These are phyloP conservation scores for Montipora capricornis DNA, from an alignment of 64 coral and sea anemone species.

Conservation along the genomic window DNA sequence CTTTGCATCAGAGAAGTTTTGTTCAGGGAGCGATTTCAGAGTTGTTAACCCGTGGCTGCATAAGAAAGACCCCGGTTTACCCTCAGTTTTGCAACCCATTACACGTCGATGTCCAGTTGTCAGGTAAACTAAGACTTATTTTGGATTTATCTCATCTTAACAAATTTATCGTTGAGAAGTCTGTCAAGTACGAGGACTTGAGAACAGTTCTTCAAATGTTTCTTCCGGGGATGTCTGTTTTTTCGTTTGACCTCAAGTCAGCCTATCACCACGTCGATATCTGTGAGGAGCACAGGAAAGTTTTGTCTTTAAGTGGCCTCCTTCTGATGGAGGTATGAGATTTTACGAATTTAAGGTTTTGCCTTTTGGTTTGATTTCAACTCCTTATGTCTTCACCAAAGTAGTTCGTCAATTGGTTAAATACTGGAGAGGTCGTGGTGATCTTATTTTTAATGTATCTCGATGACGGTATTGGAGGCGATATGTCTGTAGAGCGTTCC, in stretches of 20 bases:
- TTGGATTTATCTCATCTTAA: constrained; percentile 54
- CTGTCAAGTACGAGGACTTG: constrained; percentile 63
- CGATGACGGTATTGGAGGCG: neutral
- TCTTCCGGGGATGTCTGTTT: neutral
- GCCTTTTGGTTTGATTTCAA: too few species aligned
- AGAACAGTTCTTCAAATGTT: constrained; percentile 31
- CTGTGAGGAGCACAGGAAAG: constrained; percentile 17
- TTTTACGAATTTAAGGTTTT: too few species aligned
- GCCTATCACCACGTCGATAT: constrained; percentile 44
- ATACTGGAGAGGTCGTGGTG: neutral
- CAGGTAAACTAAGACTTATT: constrained; percentile 32
- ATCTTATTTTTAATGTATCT: neutral
- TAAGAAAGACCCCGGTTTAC: constrained; percentile 29
- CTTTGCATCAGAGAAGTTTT: constrained; percentile 17
- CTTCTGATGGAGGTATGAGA: neutral
- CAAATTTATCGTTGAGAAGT: constrained; percentile 53
- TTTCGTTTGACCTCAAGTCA: too few species aligned
- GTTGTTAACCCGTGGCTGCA: constrained; percentile 51
- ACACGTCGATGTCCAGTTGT: constrained; percentile 67
- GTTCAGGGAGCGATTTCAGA: constrained; percentile 54
- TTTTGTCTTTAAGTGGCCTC: constrained; percentile 7
- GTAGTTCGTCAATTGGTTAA: too few species aligned
- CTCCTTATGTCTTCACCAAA: too few species aligned
- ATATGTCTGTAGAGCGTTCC: too few species aligned
- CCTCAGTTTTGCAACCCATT: constrained; percentile 68